Percentiles rank a stretch among this genome's conserved stretches.
phyloP scores from a whole-genome alignment of 2,797 vertebrate species.

The Propithecus perrieri region DNA sequence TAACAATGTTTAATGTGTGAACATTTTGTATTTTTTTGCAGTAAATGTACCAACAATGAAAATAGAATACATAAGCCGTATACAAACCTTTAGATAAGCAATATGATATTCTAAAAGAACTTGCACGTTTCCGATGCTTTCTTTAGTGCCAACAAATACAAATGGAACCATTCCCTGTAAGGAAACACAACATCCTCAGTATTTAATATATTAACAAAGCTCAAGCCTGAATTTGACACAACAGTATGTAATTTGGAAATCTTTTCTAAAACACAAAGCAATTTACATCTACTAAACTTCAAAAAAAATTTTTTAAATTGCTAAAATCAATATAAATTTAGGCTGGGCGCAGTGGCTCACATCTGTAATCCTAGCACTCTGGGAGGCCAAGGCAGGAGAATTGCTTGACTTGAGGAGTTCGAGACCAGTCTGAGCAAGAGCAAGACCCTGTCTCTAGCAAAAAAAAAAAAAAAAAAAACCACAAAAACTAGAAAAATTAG shows the following conservation, averaged over 20 bases:
- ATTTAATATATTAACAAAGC: conserved; percentile 37
- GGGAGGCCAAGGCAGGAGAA: too few species aligned
- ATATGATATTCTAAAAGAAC: conserved; percentile 99
- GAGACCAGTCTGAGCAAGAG: too few species aligned
- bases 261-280: background rate
- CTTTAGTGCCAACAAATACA: conserved; percentile 99
- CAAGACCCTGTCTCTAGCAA: too few species aligned
- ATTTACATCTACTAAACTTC: background rate
- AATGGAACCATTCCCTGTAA: conserved; percentile 98
- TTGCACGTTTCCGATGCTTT: conserved; percentile 97
- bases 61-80: background rate
- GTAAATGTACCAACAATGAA: background rate
- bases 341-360: too few species aligned
- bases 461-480: too few species aligned
- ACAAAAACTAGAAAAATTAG: too few species aligned
- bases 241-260: background rate
- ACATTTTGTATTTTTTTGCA: background rate
- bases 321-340: background rate
- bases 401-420: too few species aligned
- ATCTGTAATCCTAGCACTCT: too few species aligned
- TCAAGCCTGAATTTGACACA: background rate
- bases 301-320: background rate
- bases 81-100: conserved; percentile 96
- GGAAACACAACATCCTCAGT: conserved; percentile 32
- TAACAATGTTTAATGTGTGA: background rate